Evolutionary conservation across 2,113 vertebrate species (phyloP), one percentile per base, ranked within the genome.

Genomic region (Chaenocephalus aceratus): DNA sequence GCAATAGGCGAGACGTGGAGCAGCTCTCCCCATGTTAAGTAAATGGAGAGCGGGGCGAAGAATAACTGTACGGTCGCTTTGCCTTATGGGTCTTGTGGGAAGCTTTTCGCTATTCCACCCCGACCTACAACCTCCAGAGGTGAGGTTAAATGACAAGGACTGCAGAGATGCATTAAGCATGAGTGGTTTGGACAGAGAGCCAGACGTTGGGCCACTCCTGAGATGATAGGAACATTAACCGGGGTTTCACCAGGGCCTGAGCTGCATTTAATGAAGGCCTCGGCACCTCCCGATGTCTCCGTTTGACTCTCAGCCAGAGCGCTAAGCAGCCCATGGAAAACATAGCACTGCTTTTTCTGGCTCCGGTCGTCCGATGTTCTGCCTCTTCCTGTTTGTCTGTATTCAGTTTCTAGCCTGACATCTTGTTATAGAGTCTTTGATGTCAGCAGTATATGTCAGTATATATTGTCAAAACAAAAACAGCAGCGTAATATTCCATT

Each of bases 141-240:
- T 93, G 89, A 91, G 91, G 93, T 88, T 93, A 93, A 94, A 91
- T 88, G 89, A 86, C 90, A 83, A 83, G 77, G 64, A 75, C 87
- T 86, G 89, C 84, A 75, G 76, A 89, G 79, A 94, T 94, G 91
- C 92, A 94, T 94, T 93, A 94, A 93, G 91, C 93, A 95, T 94
- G 93, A 94, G 91, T 83, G 83, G 68, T 90, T 83, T 89, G 88
- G 89, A 90, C 78, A 65, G 80, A 88, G 87, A 85, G 89, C 78
- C 53, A 53, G 88, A 77, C 48, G 83, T 75, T 59, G 78, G 87
- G 78, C 85, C 89, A 88, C 93, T 93, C 90, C 88, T 91, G 86
- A 92, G 90, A 91, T 90, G 91, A 92, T 92, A 92, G 90, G 87
- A 82, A 93, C 91, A 92, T 94, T 94, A 93, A 92, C 87, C 90